Percentiles rank a stretch among this genome's conserved stretches.
These are phyloP conservation scores for Terebella lapidaria DNA, from an alignment of 2,888 invertebrate genomes.

Conservation along the genomic window DNA sequence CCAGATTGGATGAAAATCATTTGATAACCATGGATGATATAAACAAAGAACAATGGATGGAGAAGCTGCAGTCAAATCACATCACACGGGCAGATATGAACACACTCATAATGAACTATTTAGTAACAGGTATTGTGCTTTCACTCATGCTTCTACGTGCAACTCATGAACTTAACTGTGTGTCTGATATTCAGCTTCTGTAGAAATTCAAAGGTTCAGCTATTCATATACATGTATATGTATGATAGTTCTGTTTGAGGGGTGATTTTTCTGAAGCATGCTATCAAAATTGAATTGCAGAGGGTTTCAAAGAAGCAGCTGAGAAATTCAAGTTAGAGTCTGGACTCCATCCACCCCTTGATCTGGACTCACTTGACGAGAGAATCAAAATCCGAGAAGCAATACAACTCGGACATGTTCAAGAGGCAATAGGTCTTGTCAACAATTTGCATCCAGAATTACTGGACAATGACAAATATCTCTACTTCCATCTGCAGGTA, in stretches of 20 bases:
- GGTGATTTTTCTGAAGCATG: not conserved
- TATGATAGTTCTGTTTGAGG: not conserved
- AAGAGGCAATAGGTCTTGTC: slow-evolving; percentile 87
- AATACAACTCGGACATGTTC: slow-evolving; percentile 85
- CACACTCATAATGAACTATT: slow-evolving; percentile 93
- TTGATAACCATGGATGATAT: too few relatives aligned
- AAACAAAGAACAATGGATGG: slow-evolving; percentile 65
- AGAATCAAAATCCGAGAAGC: slow-evolving; percentile 73
- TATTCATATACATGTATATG: not conserved
- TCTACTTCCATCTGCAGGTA: slow-evolving; percentile 89
- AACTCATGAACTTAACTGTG: too few relatives aligned
- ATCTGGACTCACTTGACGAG: slow-evolving; percentile 81
- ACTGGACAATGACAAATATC: slow-evolving; percentile 87
- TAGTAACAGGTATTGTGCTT: slow-evolving; percentile 27
- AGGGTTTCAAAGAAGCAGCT: slow-evolving; percentile 79
- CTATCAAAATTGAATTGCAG: slow-evolving; percentile 30
- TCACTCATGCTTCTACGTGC: not conserved
- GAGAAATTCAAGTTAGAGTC: slow-evolving; percentile 94
- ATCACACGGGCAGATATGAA: slow-evolving; percentile 91
- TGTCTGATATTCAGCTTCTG: too few relatives aligned
- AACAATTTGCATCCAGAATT: slow-evolving; percentile 92
- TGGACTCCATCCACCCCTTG: slow-evolving; percentile 73
- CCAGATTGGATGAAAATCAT: slow-evolving; percentile 19
- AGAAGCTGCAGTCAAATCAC: slow-evolving; percentile 68
- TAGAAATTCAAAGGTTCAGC: not conserved